Base-by-base conservation (phyloP, 2,113 vertebrate genomes). In the Callipepla squamata region DNA sequence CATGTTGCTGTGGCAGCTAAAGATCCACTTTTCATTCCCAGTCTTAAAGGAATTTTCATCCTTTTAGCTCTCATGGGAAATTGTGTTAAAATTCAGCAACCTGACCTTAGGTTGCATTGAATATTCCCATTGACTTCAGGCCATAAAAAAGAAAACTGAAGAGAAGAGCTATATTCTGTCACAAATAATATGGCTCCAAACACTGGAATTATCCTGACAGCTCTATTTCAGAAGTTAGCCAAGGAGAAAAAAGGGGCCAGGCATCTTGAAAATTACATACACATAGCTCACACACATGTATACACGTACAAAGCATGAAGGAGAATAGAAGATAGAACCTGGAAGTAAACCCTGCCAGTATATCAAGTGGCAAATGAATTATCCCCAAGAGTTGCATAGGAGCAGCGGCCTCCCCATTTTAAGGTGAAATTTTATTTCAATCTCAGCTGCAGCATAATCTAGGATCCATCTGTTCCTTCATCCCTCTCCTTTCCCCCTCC, bases 221-320 rank as follows among this genome's bases (percentile, higher is more conserved):
- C 86, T 96, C 95, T 93, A 94, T 96, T 96, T 95, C 93, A 94
- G 86, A 96, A 94, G 92, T 90, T 96, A 96, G 86, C 83, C 90
- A 94, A 92, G 90, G 93, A 96, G 92, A 96, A 96, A 96, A 95
- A 93, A 88, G 86, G 83, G 90, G 83, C 86, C 90, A 96, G 92
- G 95, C 91, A 78, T 95, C 83, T 89, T 86, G 74, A 92, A 96
- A 94, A 96, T 93, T 86, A 66, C 85, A 92, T 69, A 86, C 92
- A 75, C 66, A 75, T 62, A 92, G 80, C 69, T 89, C 91, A 92
- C 94, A 94, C 83, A 93, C 70, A 72, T 84, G 88, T 96, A 92
- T 72, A 89, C 80, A 94, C 77, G 72, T 23, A 86, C 58, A 96
- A 90, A 95, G 70, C 83, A 92, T 79, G 91, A 77, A 90, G 65